phyloP scores from a whole-genome alignment of 2,888 invertebrate species.

The Ochropleura plecta region DNA sequence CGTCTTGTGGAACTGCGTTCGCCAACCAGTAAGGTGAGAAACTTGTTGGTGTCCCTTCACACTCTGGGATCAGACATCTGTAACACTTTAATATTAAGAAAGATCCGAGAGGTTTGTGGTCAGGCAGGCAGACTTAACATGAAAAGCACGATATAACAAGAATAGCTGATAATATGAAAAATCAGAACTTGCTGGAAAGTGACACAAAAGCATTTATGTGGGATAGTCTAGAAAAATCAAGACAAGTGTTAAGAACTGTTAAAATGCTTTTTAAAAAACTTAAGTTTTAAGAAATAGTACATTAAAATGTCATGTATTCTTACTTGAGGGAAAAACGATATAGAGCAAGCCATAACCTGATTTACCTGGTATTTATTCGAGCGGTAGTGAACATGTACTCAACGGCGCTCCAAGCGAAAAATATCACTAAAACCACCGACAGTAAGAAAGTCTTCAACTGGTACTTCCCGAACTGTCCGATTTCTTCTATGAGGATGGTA shows the following conservation, averaged over 20 bases:
- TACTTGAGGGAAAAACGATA: no score
- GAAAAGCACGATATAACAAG: no score
- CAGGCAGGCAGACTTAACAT: no score
- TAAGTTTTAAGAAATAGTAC: not conserved
- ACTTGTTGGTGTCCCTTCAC: constrained; percentile 71
- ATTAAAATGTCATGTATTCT: not conserved
- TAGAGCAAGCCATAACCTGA: not conserved
- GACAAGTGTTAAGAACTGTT: no score
- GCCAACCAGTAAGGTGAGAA: constrained; percentile 85
- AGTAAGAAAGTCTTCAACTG: constrained; percentile 75
- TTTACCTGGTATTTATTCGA: constrained; percentile 81
- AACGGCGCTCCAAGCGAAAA: constrained; percentile 77
- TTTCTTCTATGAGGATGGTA: constrained; percentile 78
- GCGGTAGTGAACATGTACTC: constrained; percentile 84
- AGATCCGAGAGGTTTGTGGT: not conserved
- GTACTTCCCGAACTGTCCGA: constrained; percentile 83
- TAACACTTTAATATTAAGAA: not conserved
- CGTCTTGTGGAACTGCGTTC: constrained; percentile 82
- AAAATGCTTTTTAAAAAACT: not conserved
- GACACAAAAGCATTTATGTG: not conserved
- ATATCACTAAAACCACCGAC: constrained; percentile 73
- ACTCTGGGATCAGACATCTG: constrained; percentile 80
- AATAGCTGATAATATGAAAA: no score
- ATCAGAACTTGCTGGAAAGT: not conserved
- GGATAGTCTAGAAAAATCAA: not conserved